These are phyloP conservation scores for Myotis vivesi DNA, from an alignment of 2,797 vertebrate genomes.

Conservation along the genomic window DNA sequence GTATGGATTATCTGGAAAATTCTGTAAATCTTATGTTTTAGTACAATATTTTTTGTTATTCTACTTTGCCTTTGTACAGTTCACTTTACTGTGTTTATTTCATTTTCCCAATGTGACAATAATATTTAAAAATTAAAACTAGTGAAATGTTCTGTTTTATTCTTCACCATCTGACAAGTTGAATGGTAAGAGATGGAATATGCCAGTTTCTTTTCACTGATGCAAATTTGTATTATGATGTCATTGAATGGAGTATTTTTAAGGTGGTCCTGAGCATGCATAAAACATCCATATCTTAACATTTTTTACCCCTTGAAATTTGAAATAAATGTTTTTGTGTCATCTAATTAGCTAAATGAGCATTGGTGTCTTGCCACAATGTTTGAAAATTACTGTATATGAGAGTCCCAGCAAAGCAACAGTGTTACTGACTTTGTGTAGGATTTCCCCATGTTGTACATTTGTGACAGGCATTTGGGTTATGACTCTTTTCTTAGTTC, in stretches of 20 bases:
- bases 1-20: conserved; percentile 89
- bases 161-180: conserved; percentile 73
- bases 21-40: conserved; percentile 92
- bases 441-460: conserved; percentile 61
- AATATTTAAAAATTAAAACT: conserved; percentile 80
- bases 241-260: conserved; percentile 72
- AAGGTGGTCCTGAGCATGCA: conserved; percentile 49
- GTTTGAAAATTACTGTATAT: conserved; percentile 55
- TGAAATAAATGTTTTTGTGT: conserved; percentile 64
- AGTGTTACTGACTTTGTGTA: conserved; percentile 20
- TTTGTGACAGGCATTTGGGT: conserved; percentile 47
- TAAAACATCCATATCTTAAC: conserved; percentile 63
- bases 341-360: conserved; percentile 54
- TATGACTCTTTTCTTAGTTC: conserved; percentile 55
- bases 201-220: conserved; percentile 57
- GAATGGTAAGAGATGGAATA: conserved; percentile 72
- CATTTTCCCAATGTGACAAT: conserved; percentile 87
- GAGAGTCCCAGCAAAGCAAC: conserved; percentile 69
- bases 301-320: conserved; percentile 66
- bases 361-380: conserved; percentile 57
- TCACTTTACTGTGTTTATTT: conserved; percentile 87
- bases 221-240: conserved; percentile 67
- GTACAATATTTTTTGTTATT: conserved; percentile 92
- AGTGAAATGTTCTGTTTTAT: conserved; percentile 64
- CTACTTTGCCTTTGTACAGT: conserved; percentile 91